Conservation (phyloP, 2,888 invertebrate species). For the Brachyptera putata region DNA sequence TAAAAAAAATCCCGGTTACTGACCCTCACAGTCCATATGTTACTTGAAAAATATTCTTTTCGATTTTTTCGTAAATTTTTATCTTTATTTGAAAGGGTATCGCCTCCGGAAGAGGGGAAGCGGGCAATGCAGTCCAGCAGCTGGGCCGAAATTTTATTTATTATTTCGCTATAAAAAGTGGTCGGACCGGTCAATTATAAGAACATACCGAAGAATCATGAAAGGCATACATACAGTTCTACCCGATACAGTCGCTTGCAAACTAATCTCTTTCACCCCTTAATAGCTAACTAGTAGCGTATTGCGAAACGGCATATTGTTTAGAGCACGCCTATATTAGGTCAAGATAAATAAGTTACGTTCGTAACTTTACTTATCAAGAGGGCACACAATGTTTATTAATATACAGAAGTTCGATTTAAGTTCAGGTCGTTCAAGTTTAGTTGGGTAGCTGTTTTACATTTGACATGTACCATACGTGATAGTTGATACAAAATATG, state of each 20-base stretch:
- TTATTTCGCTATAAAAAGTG: slow-evolving; percentile 13
- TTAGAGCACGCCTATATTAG: no score
- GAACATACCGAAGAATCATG: background rate
- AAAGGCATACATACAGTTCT: background rate
- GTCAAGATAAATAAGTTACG: no score
- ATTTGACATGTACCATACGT: no score
- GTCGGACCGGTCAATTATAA: slow-evolving; percentile 16
- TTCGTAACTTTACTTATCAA: no score
- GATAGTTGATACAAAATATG: no score
- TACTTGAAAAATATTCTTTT: slow-evolving; percentile 1
- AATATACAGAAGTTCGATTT: no score
- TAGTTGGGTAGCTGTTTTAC: no score
- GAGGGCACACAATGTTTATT: no score
- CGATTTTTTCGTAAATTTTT: slow-evolving; percentile 1
- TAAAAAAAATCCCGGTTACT: background rate
- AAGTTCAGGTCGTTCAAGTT: no score
- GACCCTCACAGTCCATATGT: slow-evolving; percentile 7
- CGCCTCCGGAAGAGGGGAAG: background rate
- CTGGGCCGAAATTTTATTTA: slow-evolving; percentile 4
- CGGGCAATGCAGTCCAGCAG: background rate
- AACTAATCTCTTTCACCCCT: background rate
- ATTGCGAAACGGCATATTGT: no score
- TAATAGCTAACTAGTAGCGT: no score
- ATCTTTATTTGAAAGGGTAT: background rate
- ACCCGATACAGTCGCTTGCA: background rate